Base-by-base conservation (phyloP, 2,113 vertebrate genomes). In the Myrmecobius fasciatus region DNA sequence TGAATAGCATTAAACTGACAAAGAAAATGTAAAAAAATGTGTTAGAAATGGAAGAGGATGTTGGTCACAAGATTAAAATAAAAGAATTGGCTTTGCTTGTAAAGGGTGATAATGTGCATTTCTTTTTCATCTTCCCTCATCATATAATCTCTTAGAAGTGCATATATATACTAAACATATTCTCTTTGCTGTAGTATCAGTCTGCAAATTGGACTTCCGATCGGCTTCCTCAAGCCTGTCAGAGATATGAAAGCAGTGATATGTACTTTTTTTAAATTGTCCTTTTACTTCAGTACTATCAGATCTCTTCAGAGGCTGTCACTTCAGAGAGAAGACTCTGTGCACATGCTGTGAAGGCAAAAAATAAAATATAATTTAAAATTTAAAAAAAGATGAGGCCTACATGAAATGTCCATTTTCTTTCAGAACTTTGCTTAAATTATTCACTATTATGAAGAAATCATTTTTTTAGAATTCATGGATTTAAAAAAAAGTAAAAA, bases 241-340 rank as follows among this genome's bases (percentile, higher is more conserved):
- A 96, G 95, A 97, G 92, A 91, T 93, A 90, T 91, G 95, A 97
- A 98, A 95, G 92, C 96, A 95, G 93, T 92, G 0, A 95, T 96
- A 92, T 51, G 92, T 97, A 53, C 92, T 97, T 97, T 96, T 60
- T 97, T 97, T 94, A 96, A 98, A 97, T 97, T 90, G 91, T 97
- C 93, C 90, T 97, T 98, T 97, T 95, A 83, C 89, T 97, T 97
- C n/a, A 92, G 75, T 93, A 91, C 92, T 97, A 97, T 94, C 96
- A 98, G 96, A 93, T 96, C 93, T 97, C 92, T 93, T 91, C 94
- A 94, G 94, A 94, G 53, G n/a, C 75, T 96, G 92, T 93, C 89
- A 47, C 93, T 98, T 97, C 53, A 96, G 96, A 98, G 92, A 91
- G 95, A 93, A 96, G 54, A 91, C 97, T 28, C 53, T 93, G 90